A percentile compares a stretch with the other conserved stretches of the same genome.
Conservation (phyloP, 2,797 vertebrate species). For the Oophaga sylvatica region DNA sequence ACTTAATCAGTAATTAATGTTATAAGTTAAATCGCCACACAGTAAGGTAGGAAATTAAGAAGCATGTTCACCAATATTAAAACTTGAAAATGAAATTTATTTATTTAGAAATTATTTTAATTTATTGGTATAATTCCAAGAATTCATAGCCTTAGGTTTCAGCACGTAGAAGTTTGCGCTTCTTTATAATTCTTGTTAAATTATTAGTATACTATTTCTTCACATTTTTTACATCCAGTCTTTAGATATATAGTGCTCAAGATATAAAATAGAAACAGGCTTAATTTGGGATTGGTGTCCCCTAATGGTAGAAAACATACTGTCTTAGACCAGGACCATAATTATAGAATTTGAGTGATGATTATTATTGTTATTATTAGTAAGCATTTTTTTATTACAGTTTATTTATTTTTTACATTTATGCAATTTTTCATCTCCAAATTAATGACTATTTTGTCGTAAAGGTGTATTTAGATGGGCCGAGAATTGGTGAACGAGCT, state of each 20-base stretch:
- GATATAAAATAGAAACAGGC: not conserved
- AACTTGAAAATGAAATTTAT: not conserved
- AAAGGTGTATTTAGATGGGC: too few relatives aligned
- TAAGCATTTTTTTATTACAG: too few relatives aligned
- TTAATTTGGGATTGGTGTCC: not conserved
- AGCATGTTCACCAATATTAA: not conserved
- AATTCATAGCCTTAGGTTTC: not conserved
- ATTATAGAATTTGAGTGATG: not conserved
- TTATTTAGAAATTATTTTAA: constrained; percentile 38
- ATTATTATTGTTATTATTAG: too few relatives aligned
- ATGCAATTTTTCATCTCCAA: too few relatives aligned
- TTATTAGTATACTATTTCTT: not conserved
- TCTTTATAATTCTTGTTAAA: constrained; percentile 2
- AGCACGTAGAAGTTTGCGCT: not conserved
- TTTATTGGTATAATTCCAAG: constrained; percentile 9
- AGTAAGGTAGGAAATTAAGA: not conserved
- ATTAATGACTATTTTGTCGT: too few relatives aligned
- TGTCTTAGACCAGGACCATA: not conserved
- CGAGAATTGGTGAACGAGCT: too few relatives aligned
- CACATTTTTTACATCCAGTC: not conserved
- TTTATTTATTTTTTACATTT: too few relatives aligned
- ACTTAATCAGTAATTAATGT: too few relatives aligned
- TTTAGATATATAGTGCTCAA: too few relatives aligned
- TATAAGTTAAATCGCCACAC: not conserved
- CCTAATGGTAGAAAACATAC: not conserved